Evolutionary conservation across 2,888 invertebrate species (phyloP).

Genomic region (Liposcelis brunnea): DNA sequence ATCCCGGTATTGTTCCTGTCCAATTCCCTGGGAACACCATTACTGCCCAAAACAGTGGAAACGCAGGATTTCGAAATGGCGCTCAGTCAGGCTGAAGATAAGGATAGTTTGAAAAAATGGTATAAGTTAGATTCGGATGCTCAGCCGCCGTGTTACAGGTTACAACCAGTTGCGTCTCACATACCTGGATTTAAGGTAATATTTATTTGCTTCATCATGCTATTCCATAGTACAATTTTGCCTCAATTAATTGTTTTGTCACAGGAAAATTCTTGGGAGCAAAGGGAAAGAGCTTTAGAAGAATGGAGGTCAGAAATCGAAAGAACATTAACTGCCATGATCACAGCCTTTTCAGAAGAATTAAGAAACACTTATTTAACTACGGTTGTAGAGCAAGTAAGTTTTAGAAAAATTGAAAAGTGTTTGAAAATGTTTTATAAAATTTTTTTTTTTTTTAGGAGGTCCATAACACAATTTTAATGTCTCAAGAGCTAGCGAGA

Average conservation of each 20-base stretch:
- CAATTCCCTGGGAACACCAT: constrained; percentile 56
- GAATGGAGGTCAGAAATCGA: constrained; percentile 40
- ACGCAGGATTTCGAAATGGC: constrained; percentile 63
- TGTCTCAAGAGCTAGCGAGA: constrained; percentile 53
- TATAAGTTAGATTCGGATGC: constrained; percentile 53
- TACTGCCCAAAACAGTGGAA: constrained; percentile 60
- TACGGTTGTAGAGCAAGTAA: constrained; percentile 60
- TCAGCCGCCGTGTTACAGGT: constrained; percentile 57
- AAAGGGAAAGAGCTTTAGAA: constrained; percentile 30
- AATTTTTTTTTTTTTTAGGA: constrained; percentile 32
- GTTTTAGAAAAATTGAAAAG: constrained; percentile 2
- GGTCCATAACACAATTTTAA: constrained; percentile 62
- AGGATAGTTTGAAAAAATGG: constrained; percentile 30
- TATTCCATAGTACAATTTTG: no score
- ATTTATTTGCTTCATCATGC: constrained; percentile 18
- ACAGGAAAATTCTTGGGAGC: constrained; percentile 24
- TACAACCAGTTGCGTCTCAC: constrained; percentile 40
- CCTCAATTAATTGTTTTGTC: no score
- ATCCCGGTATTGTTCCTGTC: constrained; percentile 64
- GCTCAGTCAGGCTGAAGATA: constrained; percentile 42
- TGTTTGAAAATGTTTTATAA: constrained; percentile 5
- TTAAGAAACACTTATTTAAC: constrained; percentile 64
- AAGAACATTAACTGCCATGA: constrained; percentile 46
- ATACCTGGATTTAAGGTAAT: constrained; percentile 33
- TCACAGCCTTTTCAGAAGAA: constrained; percentile 54